Conservation (phyloP, 1,140 invertebrate genomes). For the Drosophila orena region DNA sequence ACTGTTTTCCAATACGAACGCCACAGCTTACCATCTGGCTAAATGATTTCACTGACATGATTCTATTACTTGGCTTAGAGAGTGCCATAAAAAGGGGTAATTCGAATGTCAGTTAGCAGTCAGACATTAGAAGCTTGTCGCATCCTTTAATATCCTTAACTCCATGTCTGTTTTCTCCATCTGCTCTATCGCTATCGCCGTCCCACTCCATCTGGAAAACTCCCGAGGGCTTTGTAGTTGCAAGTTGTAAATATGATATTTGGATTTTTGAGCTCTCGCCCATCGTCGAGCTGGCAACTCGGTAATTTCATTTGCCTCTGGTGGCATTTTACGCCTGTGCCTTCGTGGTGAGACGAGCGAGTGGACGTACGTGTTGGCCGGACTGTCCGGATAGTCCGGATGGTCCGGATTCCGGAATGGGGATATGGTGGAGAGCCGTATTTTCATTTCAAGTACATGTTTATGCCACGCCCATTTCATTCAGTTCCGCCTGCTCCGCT, state of each 20-base stretch:
- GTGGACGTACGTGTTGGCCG: constrained; percentile 62
- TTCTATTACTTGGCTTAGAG: constrained; percentile 27
- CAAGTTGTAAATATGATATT: constrained; percentile 80
- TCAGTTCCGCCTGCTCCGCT: constrained; percentile 10
- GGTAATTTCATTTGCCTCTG: constrained; percentile 77
- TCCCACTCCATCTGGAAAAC: constrained; percentile 20
- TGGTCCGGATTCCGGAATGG: constrained; percentile 2
- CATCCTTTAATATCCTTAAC: constrained; percentile 41
- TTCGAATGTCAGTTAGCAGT: constrained; percentile 70
- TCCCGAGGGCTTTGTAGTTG: constrained; percentile 44
- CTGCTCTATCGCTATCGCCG: constrained; percentile 7
- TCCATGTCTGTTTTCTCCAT: constrained; percentile 15
- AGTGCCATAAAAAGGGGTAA: constrained; percentile 39
- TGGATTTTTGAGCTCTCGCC: constrained; percentile 68
- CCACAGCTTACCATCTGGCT: not conserved
- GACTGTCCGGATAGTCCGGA: not conserved
- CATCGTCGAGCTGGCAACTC: constrained; percentile 39
- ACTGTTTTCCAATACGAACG: not conserved
- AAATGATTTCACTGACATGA: constrained; percentile 16
- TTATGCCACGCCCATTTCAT: constrained; percentile 48
- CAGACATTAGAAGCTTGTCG: constrained; percentile 46
- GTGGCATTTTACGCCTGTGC: constrained; percentile 60
- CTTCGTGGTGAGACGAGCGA: constrained; percentile 33
- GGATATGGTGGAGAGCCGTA: constrained; percentile 14
- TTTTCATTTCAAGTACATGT: constrained; percentile 63